A percentile compares a stretch with the other conserved stretches of the same genome.
phyloP scores from a whole-genome alignment of 2,113 vertebrate genomes.

The Nyctibius bracteatus region DNA sequence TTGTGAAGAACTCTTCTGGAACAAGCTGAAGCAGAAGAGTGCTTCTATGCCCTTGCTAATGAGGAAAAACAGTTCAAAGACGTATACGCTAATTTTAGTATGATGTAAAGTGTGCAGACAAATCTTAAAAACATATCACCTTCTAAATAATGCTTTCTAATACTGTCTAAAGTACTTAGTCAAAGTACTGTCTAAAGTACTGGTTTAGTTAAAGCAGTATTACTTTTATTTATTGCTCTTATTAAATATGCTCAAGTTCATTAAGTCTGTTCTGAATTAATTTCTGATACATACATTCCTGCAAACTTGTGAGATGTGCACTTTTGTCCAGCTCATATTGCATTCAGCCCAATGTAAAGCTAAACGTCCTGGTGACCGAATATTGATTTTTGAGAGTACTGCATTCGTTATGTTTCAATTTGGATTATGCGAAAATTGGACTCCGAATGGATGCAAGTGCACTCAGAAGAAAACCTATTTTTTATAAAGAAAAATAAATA shows the following conservation, averaged over 20 bases:
- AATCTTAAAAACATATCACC: neutral
- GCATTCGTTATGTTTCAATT: neutral
- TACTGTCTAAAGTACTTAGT: neutral
- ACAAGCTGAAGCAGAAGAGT: neutral
- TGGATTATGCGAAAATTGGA: neutral
- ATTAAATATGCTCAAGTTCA: neutral
- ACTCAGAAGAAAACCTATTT: neutral
- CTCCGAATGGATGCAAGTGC: neutral
- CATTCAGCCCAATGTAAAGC: neutral
- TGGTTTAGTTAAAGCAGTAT: neutral
- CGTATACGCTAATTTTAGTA: neutral
- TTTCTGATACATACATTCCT: neutral
- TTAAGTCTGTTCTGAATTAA: neutral
- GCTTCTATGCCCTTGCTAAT: neutral
- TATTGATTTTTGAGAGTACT: constrained; percentile 3
- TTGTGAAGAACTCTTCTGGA: neutral
- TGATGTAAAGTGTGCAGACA: neutral
- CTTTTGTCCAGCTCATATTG: neutral
- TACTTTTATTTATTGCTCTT: neutral
- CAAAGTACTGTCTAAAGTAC: too few species aligned
- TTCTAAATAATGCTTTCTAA: neutral
- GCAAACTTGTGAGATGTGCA: neutral
- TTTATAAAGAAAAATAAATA: neutral
- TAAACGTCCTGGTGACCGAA: neutral
- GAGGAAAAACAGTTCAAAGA: neutral